Percentiles rank a stretch among this genome's conserved stretches.
These are phyloP conservation scores for Rhogogaster chlorosoma DNA, from an alignment of 2,888 invertebrate genomes.

Conservation along the genomic window DNA sequence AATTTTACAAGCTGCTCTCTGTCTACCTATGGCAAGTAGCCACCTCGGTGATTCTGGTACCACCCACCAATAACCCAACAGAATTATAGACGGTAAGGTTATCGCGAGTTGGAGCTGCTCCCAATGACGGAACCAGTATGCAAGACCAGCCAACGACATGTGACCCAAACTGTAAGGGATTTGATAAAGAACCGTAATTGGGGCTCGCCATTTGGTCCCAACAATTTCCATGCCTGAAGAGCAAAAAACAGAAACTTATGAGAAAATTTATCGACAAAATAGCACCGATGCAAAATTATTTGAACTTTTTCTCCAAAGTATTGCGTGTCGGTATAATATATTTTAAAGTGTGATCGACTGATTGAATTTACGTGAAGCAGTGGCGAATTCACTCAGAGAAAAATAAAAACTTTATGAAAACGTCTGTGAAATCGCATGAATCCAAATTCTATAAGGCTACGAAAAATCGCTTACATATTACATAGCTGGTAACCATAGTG, in stretches of 20 bases:
- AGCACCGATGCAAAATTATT: neutral
- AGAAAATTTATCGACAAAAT: neutral
- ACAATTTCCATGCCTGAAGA: slow-evolving; percentile 78
- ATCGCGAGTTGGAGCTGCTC: slow-evolving; percentile 84
- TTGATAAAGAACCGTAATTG: slow-evolving; percentile 84
- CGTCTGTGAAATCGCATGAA: neutral
- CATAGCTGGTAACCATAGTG: slow-evolving; percentile 87
- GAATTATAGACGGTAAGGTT: slow-evolving; percentile 82
- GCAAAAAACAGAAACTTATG: neutral
- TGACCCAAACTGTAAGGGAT: slow-evolving; percentile 87
- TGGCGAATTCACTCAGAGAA: no score
- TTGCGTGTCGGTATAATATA: neutral
- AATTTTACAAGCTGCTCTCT: slow-evolving; percentile 82
- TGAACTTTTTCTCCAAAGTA: neutral
- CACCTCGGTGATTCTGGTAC: slow-evolving; percentile 91
- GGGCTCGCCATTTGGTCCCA: slow-evolving; percentile 80
- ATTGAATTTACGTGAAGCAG: no score
- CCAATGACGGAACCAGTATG: slow-evolving; percentile 85
- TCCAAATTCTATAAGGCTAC: neutral
- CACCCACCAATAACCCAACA: slow-evolving; percentile 84
- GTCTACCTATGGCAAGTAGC: slow-evolving; percentile 85
- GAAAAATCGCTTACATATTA: slow-evolving; percentile 76
- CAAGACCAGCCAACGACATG: slow-evolving; percentile 82
- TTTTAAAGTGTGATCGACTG: neutral
- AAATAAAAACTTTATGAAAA: neutral